Base-by-base conservation (phyloP, 2,113 vertebrate species). In the Platichthys flesus region DNA sequence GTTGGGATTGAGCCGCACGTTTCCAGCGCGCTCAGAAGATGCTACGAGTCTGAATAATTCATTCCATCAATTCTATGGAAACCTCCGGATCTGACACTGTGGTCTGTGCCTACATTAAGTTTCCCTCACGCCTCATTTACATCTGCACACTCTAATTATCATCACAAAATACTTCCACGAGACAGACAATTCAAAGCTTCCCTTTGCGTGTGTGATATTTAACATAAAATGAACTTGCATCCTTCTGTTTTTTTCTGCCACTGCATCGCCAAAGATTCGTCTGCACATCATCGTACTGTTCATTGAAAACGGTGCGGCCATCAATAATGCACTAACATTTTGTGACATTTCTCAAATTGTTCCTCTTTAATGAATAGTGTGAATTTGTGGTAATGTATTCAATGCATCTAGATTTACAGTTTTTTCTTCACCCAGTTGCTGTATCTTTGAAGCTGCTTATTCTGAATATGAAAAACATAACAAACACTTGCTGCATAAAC, bases 41-140 rank as follows among this genome's bases (percentile, higher is more conserved):
- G 47, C 18, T 76, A 37, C 5, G 1, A 58, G 54, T 74, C 70
- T 78, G 58, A 88, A 85, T 82, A 78, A 82, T 85, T 83, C 16
- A 81, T 80, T 65, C 14, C 37, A 76, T 10, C 28, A 60, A 37
- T 21, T 73, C 31, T 64, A 20, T n/a, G 74, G 61, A 72, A 74
- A 73, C 73, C 61, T 76, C 28, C 52, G 47, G 51, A 82, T 70
- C 55, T 58, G 67, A 74, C n/a, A 72, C 40, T 5, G 26, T 42
- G 47, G 57, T 64, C 45, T 81, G 65, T 7, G 42, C 47, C 60
- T 76, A 21, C 45, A 69, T 85, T 74, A 75, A 67, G 23, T 76
- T 75, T 57, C 70, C 35, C 57, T 69, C 64, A 28, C 71, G 71
- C 60, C 71, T 85, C 64, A 74, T 74, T 75, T 76, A 37, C 61